Evolutionary conservation across 2,888 invertebrate genomes (phyloP), one percentile per base, ranked within the genome.

Genomic region (Mechanitis messenoides): DNA sequence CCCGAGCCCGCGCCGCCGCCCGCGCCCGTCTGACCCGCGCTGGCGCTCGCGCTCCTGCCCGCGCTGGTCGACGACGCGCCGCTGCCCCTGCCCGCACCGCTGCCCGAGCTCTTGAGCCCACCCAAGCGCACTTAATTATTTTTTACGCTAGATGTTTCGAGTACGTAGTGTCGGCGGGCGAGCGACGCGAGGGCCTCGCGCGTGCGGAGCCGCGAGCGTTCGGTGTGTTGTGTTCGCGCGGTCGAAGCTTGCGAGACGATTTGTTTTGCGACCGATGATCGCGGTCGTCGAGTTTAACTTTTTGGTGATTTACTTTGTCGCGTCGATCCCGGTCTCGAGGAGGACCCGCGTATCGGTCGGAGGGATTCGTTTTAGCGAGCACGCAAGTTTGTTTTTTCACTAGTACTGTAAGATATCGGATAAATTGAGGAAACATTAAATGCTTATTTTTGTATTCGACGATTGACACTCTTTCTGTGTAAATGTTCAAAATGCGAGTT

Each of bases 1-100:
- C 96, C 96, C 91, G 96, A 95, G 95, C 93, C 93, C 83, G 92
- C 81, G 75, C 92, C 92, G 87, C 91, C 93, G 91, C 93, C 93
- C 92, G 93, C 93, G 92, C 92, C 92, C 89, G 87, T 87, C 83
- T 89, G 89, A 85, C 87, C 85, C 86, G 85, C 78, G 85, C 85
- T 88, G 81, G 87, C 89, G 87, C 88, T 88, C 84, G 88, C 89
- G 84, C 84, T 87, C 86, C 85, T 88, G 83, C 86, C 86, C 80
- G 86, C 86, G 84, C 85, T 85, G 74, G 83, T 85, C 76, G 86
- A 87, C 82, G 83, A 83, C 79, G 85, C 87, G 82, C 86, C 87
- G 83, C 85, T 85, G 85, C 86, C 86, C 83, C 85, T 85, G 85
- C 86, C 85, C 85, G 85, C 85, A 78, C 85, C 87, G 87, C 87